phyloP scores from a whole-genome alignment of 30 jellyfish, hydroid and myxozoan species.

The Aurelia aurita region DNA sequence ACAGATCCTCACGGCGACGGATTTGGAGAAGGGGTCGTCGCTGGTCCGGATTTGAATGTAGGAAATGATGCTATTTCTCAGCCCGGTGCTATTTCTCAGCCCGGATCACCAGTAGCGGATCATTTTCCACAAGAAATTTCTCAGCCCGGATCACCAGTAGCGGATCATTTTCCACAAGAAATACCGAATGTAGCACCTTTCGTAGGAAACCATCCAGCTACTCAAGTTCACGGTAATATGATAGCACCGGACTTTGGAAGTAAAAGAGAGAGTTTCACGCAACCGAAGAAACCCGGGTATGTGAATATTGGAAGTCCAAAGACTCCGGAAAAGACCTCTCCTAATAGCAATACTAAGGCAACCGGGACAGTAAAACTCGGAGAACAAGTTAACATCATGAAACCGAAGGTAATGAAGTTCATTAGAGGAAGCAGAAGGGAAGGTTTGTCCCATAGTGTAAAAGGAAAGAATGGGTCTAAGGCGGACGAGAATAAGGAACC shows the following conservation, averaged over 20 bases:
- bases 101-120: conserved; percentile 19
- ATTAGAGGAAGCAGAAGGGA: conserved; percentile 29
- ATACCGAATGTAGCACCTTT: conserved; percentile 60
- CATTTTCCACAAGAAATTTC: conserved; percentile 1
- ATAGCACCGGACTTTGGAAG: conserved; percentile 39
- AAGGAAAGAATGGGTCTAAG: conserved; percentile 11
- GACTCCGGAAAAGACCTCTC: background rate
- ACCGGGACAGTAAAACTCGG: background rate
- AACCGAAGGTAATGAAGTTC: conserved; percentile 39
- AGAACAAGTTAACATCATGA: background rate
- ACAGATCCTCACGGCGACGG: conserved; percentile 74
- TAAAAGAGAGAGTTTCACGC: conserved; percentile 28
- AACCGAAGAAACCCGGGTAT: background rate
- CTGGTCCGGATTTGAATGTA: conserved; percentile 63
- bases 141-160: conserved; percentile 4
- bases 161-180: conserved; percentile 18
- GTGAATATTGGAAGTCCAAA: conserved; percentile 51
- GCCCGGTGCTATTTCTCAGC: background rate
- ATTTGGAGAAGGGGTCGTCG: conserved; percentile 69
- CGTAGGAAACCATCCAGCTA: conserved; percentile 51
- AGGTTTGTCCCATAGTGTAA: background rate
- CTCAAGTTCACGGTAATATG: conserved; percentile 7
- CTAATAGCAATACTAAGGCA: background rate
- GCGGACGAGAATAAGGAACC: background rate
- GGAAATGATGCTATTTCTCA: conserved; percentile 8